These are phyloP conservation scores for Trachemys scripta DNA, from an alignment of 2,113 vertebrate genomes.

Conservation along the genomic window DNA sequence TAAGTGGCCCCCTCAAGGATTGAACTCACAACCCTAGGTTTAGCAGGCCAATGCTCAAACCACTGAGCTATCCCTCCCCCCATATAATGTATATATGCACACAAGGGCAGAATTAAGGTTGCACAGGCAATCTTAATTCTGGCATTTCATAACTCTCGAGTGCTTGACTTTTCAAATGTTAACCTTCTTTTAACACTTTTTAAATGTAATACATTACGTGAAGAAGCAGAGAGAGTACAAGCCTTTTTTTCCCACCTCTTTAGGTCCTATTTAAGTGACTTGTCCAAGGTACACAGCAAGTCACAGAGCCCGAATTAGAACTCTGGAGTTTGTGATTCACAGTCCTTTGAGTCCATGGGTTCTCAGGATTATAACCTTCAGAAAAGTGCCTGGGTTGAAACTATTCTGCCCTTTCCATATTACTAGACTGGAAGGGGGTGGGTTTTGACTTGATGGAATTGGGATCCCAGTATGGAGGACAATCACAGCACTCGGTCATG, in stretches of 20 bases:
- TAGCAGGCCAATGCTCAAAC: too few species aligned
- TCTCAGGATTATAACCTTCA: neutral
- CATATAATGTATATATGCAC: neutral
- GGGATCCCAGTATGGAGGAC: accelerated
- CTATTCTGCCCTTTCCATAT: neutral
- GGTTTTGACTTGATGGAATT: neutral
- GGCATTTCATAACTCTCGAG: constrained; percentile 9
- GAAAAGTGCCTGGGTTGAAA: neutral
- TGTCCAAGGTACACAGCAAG: constrained; percentile 43
- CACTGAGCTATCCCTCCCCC: too few species aligned
- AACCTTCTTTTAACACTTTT: constrained; percentile 18
- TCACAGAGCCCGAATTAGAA: neutral
- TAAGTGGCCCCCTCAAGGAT: too few species aligned
- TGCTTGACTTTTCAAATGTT: constrained; percentile 22
- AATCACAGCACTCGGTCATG: neutral
- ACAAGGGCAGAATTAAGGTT: neutral
- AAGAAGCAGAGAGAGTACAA: constrained; percentile 15
- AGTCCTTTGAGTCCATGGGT: neutral
- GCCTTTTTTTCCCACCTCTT: neutral
- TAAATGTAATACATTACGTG: neutral
- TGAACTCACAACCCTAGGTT: too few species aligned
- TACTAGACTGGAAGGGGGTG: neutral
- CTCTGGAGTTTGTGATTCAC: constrained; percentile 12
- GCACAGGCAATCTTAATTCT: neutral
- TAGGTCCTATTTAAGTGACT: constrained; percentile 34